Conservation (phyloP, 2,888 invertebrate genomes). For the Tenthredo scrophulariae region DNA sequence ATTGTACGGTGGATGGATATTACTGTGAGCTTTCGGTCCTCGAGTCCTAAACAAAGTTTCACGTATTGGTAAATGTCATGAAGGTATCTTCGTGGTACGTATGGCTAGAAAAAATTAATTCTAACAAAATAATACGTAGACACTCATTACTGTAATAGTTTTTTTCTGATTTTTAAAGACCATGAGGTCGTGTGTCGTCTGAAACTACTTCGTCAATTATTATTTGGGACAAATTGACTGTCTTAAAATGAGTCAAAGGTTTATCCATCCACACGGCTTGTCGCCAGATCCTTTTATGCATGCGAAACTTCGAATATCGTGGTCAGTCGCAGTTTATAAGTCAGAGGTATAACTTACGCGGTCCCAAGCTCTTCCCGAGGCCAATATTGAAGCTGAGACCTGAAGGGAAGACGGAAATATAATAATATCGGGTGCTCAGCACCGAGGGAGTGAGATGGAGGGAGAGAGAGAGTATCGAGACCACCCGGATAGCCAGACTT, state of each 20-base stretch:
- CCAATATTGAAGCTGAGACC: conserved; percentile 29
- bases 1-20: background rate
- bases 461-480: conserved; percentile 27
- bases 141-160: background rate
- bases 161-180: background rate
- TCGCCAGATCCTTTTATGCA: conserved; percentile 20
- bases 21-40: background rate
- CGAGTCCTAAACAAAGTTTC: background rate
- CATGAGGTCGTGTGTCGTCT: background rate
- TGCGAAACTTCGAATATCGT: conserved; percentile 22
- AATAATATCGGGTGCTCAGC: conserved; percentile 47
- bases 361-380: background rate
- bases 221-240: background rate
- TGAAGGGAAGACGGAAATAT: conserved; percentile 45
- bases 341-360: conserved; percentile 22
- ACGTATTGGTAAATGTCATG: background rate
- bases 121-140: background rate
- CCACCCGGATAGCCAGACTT: conserved; percentile 55
- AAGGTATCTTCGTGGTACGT: background rate
- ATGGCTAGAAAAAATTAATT: background rate
- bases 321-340: conserved; percentile 28
- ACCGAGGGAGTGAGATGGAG: background rate
- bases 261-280: background rate
- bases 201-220: background rate
- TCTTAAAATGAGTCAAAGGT: background rate